A percentile compares a stretch with the other conserved stretches of the same genome.
phyloP scores from a whole-genome alignment of 2,113 vertebrate species.

The Albula glossodonta region DNA sequence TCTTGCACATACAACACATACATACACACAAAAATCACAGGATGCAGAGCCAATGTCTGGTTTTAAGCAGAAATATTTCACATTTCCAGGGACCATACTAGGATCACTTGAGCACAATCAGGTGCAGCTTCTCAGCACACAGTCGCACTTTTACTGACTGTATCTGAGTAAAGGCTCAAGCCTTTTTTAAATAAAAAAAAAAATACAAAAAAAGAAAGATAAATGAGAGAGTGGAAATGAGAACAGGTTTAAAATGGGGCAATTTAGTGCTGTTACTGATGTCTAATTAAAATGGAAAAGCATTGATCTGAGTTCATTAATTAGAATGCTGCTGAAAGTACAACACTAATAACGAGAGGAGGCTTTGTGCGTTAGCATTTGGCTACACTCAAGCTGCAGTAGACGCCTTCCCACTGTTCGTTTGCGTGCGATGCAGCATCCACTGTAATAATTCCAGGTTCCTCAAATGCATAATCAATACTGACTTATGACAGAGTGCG shows the following conservation, averaged over 20 bases:
- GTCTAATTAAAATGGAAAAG: not conserved
- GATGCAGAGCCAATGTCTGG: not conserved
- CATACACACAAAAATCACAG: not conserved
- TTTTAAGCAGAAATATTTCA: too few species aligned
- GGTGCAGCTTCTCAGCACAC: not conserved
- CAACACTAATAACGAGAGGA: not conserved
- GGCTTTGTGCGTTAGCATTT: not conserved
- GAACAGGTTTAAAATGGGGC: not conserved
- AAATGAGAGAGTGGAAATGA: not conserved
- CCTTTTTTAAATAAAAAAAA: not conserved
- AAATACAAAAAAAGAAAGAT: not conserved
- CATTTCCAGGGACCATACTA: too few species aligned
- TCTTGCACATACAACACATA: not conserved
- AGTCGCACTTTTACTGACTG: not conserved
- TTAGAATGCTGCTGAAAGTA: not conserved
- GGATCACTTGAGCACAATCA: too few species aligned
- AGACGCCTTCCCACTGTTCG: not conserved
- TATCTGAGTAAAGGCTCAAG: not conserved
- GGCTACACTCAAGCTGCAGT: not conserved
- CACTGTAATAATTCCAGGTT: conserved; percentile 34
- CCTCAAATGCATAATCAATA: conserved; percentile 42
- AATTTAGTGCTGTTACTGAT: not conserved
- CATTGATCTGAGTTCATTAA: conserved; percentile 23
- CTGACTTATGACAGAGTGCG: conserved; percentile 17
- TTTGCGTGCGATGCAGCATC: not conserved